These are phyloP conservation scores for Spodoptera exigua DNA, from an alignment of 2,888 invertebrate species.

Conservation along the genomic window DNA sequence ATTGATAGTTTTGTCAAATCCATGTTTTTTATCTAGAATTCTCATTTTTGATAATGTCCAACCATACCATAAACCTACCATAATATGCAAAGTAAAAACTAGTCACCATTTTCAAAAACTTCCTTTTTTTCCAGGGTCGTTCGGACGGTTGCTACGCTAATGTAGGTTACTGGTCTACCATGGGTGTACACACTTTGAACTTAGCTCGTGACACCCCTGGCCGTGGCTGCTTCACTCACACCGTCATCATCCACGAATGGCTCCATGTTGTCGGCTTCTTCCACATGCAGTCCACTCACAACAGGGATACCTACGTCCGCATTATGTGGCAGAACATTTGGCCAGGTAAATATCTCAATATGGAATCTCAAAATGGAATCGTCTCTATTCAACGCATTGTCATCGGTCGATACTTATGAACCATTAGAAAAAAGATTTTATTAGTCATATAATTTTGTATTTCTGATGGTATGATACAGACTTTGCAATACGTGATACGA, in stretches of 20 bases:
- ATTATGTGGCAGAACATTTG: constrained; percentile 92
- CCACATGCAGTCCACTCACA: constrained; percentile 74
- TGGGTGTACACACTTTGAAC: constrained; percentile 80
- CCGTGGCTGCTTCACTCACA: constrained; percentile 83
- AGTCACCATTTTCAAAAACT: not conserved
- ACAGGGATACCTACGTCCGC: constrained; percentile 84
- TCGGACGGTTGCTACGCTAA: constrained; percentile 70
- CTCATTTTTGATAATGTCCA: too few relatives aligned
- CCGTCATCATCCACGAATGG: constrained; percentile 92
- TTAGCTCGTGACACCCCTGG: constrained; percentile 78
- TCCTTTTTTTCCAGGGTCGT: constrained; percentile 53
- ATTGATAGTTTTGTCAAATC: too few relatives aligned
- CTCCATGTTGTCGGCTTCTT: constrained; percentile 74
- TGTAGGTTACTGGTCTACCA: constrained; percentile 67
- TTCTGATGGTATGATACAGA: too few relatives aligned
- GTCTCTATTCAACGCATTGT: too few relatives aligned
- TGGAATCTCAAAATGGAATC: too few relatives aligned
- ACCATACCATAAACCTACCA: too few relatives aligned
- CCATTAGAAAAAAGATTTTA: too few relatives aligned
- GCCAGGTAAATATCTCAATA: constrained; percentile 71
- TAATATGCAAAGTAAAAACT: too few relatives aligned
- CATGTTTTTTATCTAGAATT: not conserved
- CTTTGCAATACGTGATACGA: too few relatives aligned
- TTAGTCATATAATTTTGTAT: too few relatives aligned
- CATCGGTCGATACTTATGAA: too few relatives aligned